These are phyloP conservation scores for Eubasilissa regina DNA, from an alignment of 1,140 invertebrate genomes.

Conservation along the genomic window DNA sequence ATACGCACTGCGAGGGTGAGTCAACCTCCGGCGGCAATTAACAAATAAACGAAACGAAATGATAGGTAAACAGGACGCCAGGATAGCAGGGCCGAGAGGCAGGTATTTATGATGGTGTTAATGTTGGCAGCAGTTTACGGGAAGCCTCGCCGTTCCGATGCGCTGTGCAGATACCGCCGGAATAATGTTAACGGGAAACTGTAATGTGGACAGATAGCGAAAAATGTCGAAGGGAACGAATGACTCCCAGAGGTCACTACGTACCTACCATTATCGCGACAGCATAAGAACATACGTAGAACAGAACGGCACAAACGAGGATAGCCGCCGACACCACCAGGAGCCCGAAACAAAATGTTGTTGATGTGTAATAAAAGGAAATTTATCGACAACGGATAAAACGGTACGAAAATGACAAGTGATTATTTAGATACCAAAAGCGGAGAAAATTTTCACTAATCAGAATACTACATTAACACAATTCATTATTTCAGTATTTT, in stretches of 20 bases:
- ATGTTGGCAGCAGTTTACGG: constrained; percentile 10
- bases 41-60: constrained; percentile 1
- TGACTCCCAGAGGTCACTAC: constrained; percentile 44
- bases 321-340: not conserved
- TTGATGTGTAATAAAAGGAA: constrained; percentile 1
- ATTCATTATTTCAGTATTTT: no score
- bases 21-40: constrained; percentile 2
- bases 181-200: constrained; percentile 46
- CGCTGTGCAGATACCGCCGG: constrained; percentile 41
- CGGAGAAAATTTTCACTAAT: not conserved
- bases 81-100: constrained; percentile 40
- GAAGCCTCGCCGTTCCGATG: constrained; percentile 19
- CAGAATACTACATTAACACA: not conserved
- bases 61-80: not conserved
- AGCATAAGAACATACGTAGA: constrained; percentile 42
- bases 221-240: constrained; percentile 53
- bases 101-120: constrained; percentile 27
- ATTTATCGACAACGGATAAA: constrained; percentile 10
- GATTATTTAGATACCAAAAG: not conserved
- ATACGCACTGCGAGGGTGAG: not conserved
- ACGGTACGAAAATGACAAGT: not conserved
- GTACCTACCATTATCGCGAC: constrained; percentile 52
- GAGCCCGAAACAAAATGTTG: not conserved
- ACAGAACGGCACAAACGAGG: not conserved
- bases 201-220: constrained; percentile 55